phyloP scores from a whole-genome alignment of 2,888 invertebrate species.

The Bhutanitis thaidina region DNA sequence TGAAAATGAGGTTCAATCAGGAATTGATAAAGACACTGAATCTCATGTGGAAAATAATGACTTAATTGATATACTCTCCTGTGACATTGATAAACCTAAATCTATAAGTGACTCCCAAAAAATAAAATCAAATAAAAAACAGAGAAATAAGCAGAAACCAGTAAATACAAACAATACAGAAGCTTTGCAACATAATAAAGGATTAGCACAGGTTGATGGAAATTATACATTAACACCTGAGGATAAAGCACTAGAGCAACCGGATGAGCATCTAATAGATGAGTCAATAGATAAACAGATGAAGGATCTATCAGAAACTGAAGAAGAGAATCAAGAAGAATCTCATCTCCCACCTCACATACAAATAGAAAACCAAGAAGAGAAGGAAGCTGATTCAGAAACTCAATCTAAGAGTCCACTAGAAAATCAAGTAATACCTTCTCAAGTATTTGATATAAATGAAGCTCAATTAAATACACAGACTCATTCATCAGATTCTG shows the following conservation, averaged over 20 bases:
- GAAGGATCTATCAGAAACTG: conserved; percentile 24
- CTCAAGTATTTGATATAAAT: conserved; percentile 40
- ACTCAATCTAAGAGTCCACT: conserved; percentile 15
- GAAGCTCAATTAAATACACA: conserved; percentile 52
- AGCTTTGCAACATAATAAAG: conserved; percentile 25
- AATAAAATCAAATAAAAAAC: conserved; percentile 49
- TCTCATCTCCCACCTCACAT: not conserved
- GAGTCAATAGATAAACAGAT: conserved; percentile 14
- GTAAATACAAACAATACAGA: conserved; percentile 31
- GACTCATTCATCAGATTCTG: conserved; percentile 63
- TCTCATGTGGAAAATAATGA: conserved; percentile 52
- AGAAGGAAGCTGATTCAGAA: conserved; percentile 4
- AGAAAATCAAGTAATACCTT: conserved; percentile 25
- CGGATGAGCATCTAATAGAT: conserved; percentile 28
- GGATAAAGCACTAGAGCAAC: conserved; percentile 23
- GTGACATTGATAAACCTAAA: conserved; percentile 41
- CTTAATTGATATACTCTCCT: conserved; percentile 58
- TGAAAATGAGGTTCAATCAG: conserved; percentile 36
- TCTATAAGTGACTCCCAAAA: conserved; percentile 38
- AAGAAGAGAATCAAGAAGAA: conserved; percentile 36
- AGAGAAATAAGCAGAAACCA: conserved; percentile 51
- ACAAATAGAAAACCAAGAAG: conserved; percentile 7
- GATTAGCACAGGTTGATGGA: conserved; percentile 15
- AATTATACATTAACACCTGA: not conserved
- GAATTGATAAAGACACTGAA: conserved; percentile 44